Conservation (phyloP, 2,113 vertebrate genomes). For the Caretta caretta region DNA sequence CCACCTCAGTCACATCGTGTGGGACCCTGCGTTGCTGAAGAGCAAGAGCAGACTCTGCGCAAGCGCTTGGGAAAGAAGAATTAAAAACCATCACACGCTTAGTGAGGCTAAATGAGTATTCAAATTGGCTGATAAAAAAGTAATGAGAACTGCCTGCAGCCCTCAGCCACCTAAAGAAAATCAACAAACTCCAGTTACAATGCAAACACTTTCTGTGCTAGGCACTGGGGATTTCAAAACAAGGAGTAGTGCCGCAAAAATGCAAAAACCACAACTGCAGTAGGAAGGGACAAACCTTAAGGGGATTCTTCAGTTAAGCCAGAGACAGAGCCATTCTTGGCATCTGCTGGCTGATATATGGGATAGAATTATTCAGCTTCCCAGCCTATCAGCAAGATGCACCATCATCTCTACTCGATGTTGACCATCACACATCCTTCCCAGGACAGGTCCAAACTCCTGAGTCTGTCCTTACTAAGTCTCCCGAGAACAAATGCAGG, state of each 20-base stretch:
- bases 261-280: not conserved
- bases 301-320: not conserved
- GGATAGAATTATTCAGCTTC: not conserved
- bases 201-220: not conserved
- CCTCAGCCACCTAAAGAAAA: constrained; percentile 70
- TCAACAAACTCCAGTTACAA: constrained; percentile 62
- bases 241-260: not conserved
- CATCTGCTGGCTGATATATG: not conserved
- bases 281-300: not conserved
- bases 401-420: not conserved
- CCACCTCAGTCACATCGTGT: not conserved
- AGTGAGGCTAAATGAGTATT: constrained; percentile 71
- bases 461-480: not conserved
- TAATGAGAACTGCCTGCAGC: constrained; percentile 72
- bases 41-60: constrained; percentile 17
- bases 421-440: not conserved
- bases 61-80: constrained; percentile 33
- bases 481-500: not conserved
- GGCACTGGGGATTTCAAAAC: constrained; percentile 43
- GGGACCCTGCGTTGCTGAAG: not conserved
- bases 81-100: constrained; percentile 45
- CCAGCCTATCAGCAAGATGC: no score
- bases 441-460: not conserved
- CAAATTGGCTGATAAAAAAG: constrained; percentile 74
- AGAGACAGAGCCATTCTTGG: not conserved